Conservation (phyloP, 2,113 vertebrate species). For the Prolemur simus region DNA sequence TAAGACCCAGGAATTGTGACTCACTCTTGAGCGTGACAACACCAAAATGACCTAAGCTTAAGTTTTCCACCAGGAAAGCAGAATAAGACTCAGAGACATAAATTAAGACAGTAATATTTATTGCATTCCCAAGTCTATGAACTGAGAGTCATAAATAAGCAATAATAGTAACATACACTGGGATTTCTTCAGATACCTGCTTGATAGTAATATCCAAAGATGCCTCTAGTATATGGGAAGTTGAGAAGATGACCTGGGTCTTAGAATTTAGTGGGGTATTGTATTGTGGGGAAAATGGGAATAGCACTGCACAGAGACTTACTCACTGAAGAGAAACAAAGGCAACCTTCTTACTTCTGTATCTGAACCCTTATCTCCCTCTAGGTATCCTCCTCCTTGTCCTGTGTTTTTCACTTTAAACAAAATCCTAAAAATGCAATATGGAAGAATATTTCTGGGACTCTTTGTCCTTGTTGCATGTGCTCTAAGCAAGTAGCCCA, state of each 20-base stretch:
- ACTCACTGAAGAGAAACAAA: background rate
- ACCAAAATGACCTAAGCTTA: background rate
- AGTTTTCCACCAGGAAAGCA: background rate
- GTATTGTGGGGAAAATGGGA: background rate
- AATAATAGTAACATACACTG: background rate
- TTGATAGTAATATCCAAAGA: background rate
- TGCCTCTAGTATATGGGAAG: background rate
- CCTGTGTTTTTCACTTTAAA: background rate
- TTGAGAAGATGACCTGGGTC: background rate
- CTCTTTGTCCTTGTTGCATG: background rate
- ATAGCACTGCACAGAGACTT: background rate
- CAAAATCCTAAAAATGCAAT: background rate
- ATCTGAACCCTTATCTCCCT: background rate
- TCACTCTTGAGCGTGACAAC: background rate
- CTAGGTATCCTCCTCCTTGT: background rate
- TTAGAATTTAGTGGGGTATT: background rate
- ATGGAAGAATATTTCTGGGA: background rate
- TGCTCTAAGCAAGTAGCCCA: background rate
- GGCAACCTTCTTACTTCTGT: background rate
- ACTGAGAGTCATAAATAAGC: background rate
- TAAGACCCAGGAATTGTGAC: background rate
- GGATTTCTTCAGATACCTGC: background rate
- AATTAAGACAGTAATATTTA: background rate
- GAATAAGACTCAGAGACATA: background rate
- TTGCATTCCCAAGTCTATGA: background rate